Evolutionary conservation across 2,888 invertebrate genomes (phyloP).

Genomic region (Schizotus pectinicornis): DNA sequence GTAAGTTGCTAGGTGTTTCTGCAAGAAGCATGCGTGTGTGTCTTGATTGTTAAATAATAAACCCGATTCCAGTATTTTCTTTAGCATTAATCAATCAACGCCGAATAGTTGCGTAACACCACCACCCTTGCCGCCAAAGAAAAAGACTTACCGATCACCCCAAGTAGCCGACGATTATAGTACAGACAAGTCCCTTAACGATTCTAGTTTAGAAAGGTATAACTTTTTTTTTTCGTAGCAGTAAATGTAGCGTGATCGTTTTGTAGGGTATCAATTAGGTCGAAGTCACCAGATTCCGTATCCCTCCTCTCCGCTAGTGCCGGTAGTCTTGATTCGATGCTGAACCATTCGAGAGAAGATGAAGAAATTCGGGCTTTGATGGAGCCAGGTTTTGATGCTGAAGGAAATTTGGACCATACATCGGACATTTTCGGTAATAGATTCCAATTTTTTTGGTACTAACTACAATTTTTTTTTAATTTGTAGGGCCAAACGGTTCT

Average conservation of each 20-base stretch:
- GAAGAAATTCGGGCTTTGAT: slow-evolving; percentile 71
- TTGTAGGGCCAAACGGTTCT: slow-evolving; percentile 46
- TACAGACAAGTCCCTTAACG: slow-evolving; percentile 66
- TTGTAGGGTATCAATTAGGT: slow-evolving; percentile 73
- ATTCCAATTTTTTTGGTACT: not conserved
- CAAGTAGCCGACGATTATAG: slow-evolving; percentile 60
- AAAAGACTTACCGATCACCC: slow-evolving; percentile 61
- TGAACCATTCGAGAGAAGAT: slow-evolving; percentile 85
- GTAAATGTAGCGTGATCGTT: slow-evolving; percentile 4
- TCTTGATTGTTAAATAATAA: not conserved
- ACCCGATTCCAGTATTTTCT: slow-evolving; percentile 27
- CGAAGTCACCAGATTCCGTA: slow-evolving; percentile 75
- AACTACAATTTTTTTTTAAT: not conserved
- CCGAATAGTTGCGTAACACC: slow-evolving; percentile 63
- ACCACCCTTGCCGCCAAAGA: slow-evolving; percentile 81
- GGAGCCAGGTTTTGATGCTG: slow-evolving; percentile 61
- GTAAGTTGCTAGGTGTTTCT: slow-evolving; percentile 30
- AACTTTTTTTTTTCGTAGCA: not conserved
- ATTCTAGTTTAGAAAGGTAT: slow-evolving; percentile 69
- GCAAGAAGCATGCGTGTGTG: not conserved
- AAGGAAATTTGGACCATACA: slow-evolving; percentile 52
- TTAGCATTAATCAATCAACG: slow-evolving; percentile 40
- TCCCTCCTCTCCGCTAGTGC: slow-evolving; percentile 72
- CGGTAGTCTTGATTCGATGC: slow-evolving; percentile 85
- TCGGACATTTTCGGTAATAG: slow-evolving; percentile 35